These are phyloP conservation scores for Andrena praecox DNA, from an alignment of 2,888 invertebrate genomes.

Conservation along the genomic window DNA sequence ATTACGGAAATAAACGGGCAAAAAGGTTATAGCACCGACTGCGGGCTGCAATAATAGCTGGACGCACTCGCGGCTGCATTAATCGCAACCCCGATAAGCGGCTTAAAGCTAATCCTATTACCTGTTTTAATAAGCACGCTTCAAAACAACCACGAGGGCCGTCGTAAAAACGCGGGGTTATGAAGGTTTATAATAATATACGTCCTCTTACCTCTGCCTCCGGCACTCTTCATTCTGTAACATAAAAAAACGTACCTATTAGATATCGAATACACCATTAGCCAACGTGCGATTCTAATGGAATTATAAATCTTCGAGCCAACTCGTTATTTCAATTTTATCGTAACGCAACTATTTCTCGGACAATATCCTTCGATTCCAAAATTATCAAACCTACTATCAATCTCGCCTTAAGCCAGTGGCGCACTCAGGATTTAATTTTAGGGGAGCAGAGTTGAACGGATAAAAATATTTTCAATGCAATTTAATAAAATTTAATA, in stretches of 20 bases:
- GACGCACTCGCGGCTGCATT: conserved; percentile 9
- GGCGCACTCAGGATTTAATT: too few relatives aligned
- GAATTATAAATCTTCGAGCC: not conserved
- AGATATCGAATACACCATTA: not conserved
- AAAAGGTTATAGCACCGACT: conserved; percentile 1
- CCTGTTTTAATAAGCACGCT: conserved; percentile 19
- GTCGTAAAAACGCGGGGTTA: not conserved
- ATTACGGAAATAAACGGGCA: conserved; percentile 1
- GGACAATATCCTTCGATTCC: too few relatives aligned
- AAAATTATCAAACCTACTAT: too few relatives aligned
- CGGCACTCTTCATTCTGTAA: conserved; percentile 82
- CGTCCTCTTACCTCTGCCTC: conserved; percentile 81
- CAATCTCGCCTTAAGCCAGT: too few relatives aligned
- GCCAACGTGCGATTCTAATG: not conserved
- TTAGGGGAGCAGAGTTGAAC: too few relatives aligned
- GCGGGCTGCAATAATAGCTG: not conserved
- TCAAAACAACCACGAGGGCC: conserved; percentile 9
- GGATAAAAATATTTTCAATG: too few relatives aligned
- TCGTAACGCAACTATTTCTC: too few relatives aligned
- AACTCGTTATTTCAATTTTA: too few relatives aligned
- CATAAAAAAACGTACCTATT: conserved; percentile 50
- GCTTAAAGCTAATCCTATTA: conserved; percentile 41
- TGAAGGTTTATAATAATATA: conserved; percentile 20
- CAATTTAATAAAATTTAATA: too few relatives aligned
- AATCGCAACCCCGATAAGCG: conserved; percentile 29